Conservation (phyloP, 1,140 invertebrate species). For the Bombus huntii region DNA sequence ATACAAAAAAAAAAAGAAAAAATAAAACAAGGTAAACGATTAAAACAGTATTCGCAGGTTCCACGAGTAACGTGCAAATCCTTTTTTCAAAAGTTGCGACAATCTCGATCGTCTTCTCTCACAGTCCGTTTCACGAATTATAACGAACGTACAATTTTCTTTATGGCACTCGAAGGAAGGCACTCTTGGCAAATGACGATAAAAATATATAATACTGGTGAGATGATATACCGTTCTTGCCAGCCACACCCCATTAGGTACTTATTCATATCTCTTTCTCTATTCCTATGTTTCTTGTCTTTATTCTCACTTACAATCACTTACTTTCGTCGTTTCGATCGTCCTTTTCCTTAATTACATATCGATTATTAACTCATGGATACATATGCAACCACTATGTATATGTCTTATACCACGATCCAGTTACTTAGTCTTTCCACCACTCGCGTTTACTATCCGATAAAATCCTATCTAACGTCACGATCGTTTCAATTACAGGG, state of each 20-base stretch:
- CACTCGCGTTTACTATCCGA: not conserved
- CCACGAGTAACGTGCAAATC: not conserved
- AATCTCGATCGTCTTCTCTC: not conserved
- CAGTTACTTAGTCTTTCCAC: not conserved
- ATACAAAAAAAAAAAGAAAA: conserved; percentile 6
- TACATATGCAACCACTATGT: not conserved
- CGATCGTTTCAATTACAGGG: conserved; percentile 72
- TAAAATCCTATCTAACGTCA: not conserved
- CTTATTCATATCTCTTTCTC: not conserved
- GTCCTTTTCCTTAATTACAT: not conserved
- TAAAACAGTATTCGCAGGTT: not conserved
- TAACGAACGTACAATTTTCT: not conserved
- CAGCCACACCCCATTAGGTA: not conserved
- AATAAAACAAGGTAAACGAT: not conserved
- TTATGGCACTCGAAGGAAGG: conserved; percentile 48
- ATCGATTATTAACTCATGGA: not conserved
- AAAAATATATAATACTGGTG: conserved; percentile 56
- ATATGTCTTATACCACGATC: not conserved
- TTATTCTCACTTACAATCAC: not conserved
- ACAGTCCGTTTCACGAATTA: conserved; percentile 5
- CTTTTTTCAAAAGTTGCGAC: not conserved
- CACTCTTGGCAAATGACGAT: conserved; percentile 41
- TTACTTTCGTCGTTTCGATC: not conserved
- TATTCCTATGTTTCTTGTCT: not conserved
- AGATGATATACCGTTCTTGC: conserved; percentile 22